Base-by-base conservation (phyloP, 2,113 vertebrate genomes). In the Aix galericulata region DNA sequence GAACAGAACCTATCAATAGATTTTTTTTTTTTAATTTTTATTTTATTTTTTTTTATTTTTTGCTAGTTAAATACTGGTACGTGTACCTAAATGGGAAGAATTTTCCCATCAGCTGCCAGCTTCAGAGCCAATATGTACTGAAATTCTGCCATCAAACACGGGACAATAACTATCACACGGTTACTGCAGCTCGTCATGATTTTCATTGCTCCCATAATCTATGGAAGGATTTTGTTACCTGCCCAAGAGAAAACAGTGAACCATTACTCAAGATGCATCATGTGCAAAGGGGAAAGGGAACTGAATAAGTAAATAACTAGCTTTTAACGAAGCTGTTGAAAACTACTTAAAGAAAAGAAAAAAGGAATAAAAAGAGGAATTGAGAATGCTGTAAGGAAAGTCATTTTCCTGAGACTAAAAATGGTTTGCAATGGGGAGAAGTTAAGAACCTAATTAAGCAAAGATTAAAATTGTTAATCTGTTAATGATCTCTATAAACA, bases 171-270 rank as follows among this genome's bases (percentile, higher is more conserved):
- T 80, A 80, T 85, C 78, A 62, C 29, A 62, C 90, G 42, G 84
- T 64, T 94, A 83, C 48, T 78, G 79, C 81, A 59, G 62, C 89
- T 91, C 93, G 82, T 91, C 68, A 75, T 60, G 62, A 89, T 95
- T 94, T 95, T 95, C 92, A 96, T 80, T 93, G 89, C 91, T 94
- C 40, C 34, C 46, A 62, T 94, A 89, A 96, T 86, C 85, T 91
- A 66, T 5, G 88, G 85, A 90, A 72, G 60, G 44, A 59, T 88
- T 96, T 96, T 95, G 94, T 88, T 96, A 93, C 87, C 80, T 91
- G 84, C 79, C 60, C 50, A 86, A 63, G 86, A 94, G 83, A 66
- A 94, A 96, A 89, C 0, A 0, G 48, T 4, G 12, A 71, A 60
- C 69, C 89, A 29, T 96, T 91, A 93, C 75, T 95, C 86, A 95